A percentile compares a stretch with the other conserved stretches of the same genome.
phyloP scores from a whole-genome alignment of 2,113 vertebrate genomes.

The Poeciliopsis retropinna region DNA sequence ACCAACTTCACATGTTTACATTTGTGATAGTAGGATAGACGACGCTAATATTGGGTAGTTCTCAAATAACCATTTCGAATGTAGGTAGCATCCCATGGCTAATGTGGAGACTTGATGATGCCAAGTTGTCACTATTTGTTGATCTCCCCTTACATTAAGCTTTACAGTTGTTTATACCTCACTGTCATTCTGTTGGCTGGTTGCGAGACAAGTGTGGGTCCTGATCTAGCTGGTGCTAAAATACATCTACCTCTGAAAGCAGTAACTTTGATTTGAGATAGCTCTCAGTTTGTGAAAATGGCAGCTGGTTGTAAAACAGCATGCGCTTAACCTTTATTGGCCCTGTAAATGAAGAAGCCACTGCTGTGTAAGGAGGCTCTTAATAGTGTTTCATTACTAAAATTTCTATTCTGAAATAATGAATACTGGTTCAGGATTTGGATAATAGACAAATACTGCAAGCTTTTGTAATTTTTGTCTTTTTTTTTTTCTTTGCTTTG shows the following conservation, averaged over 20 bases:
- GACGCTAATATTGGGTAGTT: too few species aligned
- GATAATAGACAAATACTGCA: background rate
- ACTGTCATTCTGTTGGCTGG: background rate
- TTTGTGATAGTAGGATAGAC: background rate
- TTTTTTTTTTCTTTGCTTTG: slow-evolving; percentile 6
- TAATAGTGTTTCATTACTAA: background rate
- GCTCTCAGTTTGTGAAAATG: slow-evolving; percentile 25
- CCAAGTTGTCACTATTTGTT: background rate
- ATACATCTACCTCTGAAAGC: too few species aligned
- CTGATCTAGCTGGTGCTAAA: too few species aligned
- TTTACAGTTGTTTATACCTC: background rate
- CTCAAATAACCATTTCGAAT: too few species aligned
- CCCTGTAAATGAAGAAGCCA: slow-evolving; percentile 12
- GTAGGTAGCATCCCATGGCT: too few species aligned
- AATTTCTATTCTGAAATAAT: background rate
- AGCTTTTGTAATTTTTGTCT: background rate
- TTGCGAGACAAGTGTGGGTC: background rate
- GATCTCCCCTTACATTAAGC: background rate
- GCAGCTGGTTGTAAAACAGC: slow-evolving; percentile 44
- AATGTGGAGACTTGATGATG: too few species aligned
- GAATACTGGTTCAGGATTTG: background rate
- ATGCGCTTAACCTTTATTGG: slow-evolving; percentile 26
- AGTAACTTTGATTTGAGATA: slow-evolving; percentile 11
- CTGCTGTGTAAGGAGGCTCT: slow-evolving; percentile 5
- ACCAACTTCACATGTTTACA: background rate